Evolutionary conservation across 2,888 invertebrate genomes (phyloP), one percentile per base, ranked within the genome.

Genomic region (Alloscopus bannaensis): DNA sequence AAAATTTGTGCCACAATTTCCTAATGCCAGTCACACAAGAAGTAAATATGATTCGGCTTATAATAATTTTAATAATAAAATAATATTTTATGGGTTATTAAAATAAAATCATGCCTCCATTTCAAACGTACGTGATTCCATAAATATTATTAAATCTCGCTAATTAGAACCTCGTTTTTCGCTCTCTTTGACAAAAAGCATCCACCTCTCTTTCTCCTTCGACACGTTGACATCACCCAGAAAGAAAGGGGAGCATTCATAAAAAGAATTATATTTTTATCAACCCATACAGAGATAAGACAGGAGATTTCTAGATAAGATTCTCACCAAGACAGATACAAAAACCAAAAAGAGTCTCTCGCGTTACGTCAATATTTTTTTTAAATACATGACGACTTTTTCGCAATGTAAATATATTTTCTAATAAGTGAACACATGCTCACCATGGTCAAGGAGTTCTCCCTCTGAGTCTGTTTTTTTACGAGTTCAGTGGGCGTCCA

Each of bases 121-220:
- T n/a, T n/a, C n/a, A n/a, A n/a, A n/a, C n/a, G n/a, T n/a, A n/a
- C n/a, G n/a, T n/a, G n/a, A n/a, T n/a, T n/a, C n/a, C n/a, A n/a
- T n/a, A n/a, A n/a, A n/a, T n/a, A n/a, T n/a, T n/a, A n/a, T n/a
- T n/a, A n/a, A n/a, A n/a, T n/a, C n/a, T n/a, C 36, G 28, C 42
- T 64, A 64, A 64, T 64, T 64, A 64, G 64, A 20, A 40, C 20
- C 36, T 36, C 60, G 40, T 60, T 36, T 59, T 60, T 20, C 31
- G 36, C 31, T 60, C 36, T n/a, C n/a, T 36, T 6, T 8, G 36
- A 8, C 13, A 6, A 36, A 36, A 36, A 36, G 36, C 13, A 36
- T 13, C 6, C 36, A 36, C 13, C 6, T 36, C 8, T 13, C 13
- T 47, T 47, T 4, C 4, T 11, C 4, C 11, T 16, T 18, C 2